These are phyloP conservation scores for Apodemus agrarius DNA, from an alignment of 2,797 vertebrate species.

Conservation along the genomic window DNA sequence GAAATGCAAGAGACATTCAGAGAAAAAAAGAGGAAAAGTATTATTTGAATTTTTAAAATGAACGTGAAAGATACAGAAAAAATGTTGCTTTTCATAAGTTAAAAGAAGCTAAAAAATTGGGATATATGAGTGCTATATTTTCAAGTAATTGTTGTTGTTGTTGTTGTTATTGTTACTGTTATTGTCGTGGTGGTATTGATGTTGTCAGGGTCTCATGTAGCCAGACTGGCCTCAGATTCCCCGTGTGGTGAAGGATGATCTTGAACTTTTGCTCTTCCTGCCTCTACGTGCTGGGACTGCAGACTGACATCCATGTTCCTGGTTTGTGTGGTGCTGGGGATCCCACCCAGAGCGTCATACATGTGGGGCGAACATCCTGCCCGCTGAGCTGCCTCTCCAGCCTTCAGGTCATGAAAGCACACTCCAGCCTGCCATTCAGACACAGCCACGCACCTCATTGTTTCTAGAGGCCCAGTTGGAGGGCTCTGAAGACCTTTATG, in stretches of 20 bases:
- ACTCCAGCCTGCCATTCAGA: not conserved
- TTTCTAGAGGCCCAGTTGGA: not conserved
- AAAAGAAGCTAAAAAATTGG: not conserved
- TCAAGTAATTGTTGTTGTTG: not conserved
- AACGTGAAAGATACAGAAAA: conserved; percentile 18
- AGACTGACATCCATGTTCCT: too few relatives aligned
- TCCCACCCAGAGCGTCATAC: not conserved
- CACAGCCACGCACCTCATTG: not conserved
- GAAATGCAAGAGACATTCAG: conserved; percentile 3
- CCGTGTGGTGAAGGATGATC: not conserved
- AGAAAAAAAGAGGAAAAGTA: not conserved
- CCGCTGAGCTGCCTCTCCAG: not conserved
- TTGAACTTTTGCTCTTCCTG: not conserved
- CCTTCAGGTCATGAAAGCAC: not conserved
- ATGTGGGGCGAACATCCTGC: too few relatives aligned
- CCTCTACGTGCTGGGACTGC: not conserved
- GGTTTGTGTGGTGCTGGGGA: not conserved
- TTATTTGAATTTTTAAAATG: conserved; percentile 44
- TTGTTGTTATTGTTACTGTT: not conserved
- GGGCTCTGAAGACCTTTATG: not conserved
- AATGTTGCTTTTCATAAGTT: conserved; percentile 33
- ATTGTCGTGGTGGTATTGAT: not conserved
- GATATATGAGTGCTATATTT: not conserved
- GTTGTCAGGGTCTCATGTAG: not conserved
- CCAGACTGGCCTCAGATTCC: not conserved